Evolutionary conservation across 2,797 vertebrate species (phyloP), one percentile per base, ranked within the genome.

Genomic region (Cyprinella venusta): DNA sequence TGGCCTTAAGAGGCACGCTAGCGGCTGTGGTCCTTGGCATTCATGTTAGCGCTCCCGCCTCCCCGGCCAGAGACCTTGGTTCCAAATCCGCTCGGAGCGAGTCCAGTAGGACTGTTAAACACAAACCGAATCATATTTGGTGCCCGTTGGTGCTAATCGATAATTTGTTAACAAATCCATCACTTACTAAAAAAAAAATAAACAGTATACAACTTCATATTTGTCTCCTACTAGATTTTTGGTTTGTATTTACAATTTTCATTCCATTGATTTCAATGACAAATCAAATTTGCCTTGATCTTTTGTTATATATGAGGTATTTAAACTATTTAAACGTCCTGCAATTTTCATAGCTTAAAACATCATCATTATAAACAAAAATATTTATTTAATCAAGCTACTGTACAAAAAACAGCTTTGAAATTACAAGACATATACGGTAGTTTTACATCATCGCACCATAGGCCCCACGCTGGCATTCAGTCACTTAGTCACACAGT

Each of bases 31-130:
- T 8, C 19, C 8, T 54, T 54, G 21, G 19, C 19, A 0, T 21
- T 21, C 52, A 8, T 54, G 1, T 56, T 56, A 56, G 52, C 3
- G 21, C 21, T 0, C 19, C 21, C 8, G 8, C 21, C 52, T 56
- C 52, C 8, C 52, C 21, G 7, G 8, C 19, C 21, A 21, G 52
- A 56, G 21, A 56, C 21, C 19, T 21, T 1, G 8, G 52, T 54
- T 54, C 19, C 1, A 56, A 54, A 1, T 1, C 8, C 1, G 1
- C 19, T n/a, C 8, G 0, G 3, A n/a, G 8, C 8, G 8, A 4
- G 52, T 54, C 8, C 19, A 54, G 52, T 54, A 56, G 21, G 8
- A 56, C 19, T 6, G 3, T 21, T 56, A 56, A 19, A n/a, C 19
- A 56, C 71, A 75, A 16, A 75, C 50, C 5, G 21, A 52, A 52